phyloP scores from a whole-genome alignment of 2,113 vertebrate species.

The Vulpes lagopus region DNA sequence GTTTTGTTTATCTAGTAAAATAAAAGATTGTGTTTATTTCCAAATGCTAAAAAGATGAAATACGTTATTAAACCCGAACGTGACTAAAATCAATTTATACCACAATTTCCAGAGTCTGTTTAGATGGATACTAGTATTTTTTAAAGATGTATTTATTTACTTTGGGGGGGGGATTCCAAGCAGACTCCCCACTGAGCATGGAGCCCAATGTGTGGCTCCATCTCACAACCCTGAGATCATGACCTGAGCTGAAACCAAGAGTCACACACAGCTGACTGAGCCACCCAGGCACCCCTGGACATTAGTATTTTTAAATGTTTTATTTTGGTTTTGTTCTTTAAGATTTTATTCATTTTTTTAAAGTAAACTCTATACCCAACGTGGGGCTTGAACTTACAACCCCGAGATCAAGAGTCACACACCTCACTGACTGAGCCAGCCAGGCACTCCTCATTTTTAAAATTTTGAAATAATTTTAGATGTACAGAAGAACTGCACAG shows the following conservation, averaged over 20 bases:
- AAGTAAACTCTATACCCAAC: background rate
- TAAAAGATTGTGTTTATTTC: background rate
- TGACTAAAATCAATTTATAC: background rate
- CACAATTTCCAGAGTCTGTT: constrained; percentile 1
- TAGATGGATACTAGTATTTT: background rate
- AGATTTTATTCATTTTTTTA: background rate
- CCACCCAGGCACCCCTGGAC: background rate
- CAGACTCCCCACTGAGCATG: background rate
- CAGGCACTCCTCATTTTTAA: background rate
- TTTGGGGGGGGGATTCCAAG: background rate
- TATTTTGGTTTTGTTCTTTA: background rate
- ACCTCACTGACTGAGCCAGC: background rate
- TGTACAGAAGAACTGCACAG: background rate
- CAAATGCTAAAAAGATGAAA: constrained; percentile 38
- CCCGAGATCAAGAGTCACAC: background rate
- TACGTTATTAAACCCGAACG: background rate
- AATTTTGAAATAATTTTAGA: background rate
- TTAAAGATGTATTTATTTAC: background rate
- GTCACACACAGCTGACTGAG: background rate
- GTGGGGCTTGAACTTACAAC: background rate
- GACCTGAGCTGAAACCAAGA: background rate
- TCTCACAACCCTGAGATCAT: background rate
- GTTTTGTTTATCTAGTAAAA: constrained; percentile 20
- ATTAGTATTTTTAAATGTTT: background rate
- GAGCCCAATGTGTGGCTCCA: background rate